phyloP scores from a whole-genome alignment of 92 coral and sea anemone genomes.

The Ricordea florida region DNA sequence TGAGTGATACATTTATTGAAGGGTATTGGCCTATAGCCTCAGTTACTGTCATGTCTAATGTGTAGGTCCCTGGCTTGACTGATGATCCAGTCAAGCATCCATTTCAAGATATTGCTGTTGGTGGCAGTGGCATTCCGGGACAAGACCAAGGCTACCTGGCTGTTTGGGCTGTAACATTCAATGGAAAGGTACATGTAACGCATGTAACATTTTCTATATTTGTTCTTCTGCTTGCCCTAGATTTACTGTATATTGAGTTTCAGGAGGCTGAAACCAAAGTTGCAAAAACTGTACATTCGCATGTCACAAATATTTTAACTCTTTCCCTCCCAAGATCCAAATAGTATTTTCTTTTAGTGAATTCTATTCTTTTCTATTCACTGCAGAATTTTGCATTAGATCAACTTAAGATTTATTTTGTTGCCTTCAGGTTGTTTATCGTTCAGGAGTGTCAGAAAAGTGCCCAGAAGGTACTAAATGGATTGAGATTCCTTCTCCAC shows the following conservation, averaged over 20 bases:
- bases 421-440: slow-evolving; percentile 74
- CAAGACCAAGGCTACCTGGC: slow-evolving; percentile 82
- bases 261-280: too few relatives aligned
- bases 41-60: too few relatives aligned
- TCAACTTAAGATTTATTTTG: too few relatives aligned
- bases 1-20: too few relatives aligned
- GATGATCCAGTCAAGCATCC: slow-evolving; percentile 82
- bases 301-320: too few relatives aligned
- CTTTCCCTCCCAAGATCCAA: too few relatives aligned
- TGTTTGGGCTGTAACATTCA: slow-evolving; percentile 93
- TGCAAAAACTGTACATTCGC: not conserved
- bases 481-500: slow-evolving; percentile 79
- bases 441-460: slow-evolving; percentile 75
- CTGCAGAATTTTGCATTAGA: too few relatives aligned
- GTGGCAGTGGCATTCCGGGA: slow-evolving; percentile 94
- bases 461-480: slow-evolving; percentile 88
- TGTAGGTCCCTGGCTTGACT: slow-evolving; percentile 74
- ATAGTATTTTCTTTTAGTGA: too few relatives aligned
- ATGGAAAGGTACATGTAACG: slow-evolving; percentile 78
- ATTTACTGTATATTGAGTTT: too few relatives aligned
- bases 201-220: not conserved
- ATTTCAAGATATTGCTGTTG: slow-evolving; percentile 90
- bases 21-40: too few relatives aligned
- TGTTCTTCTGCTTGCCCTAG: too few relatives aligned
- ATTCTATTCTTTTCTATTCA: too few relatives aligned